phyloP scores from a whole-genome alignment of 2,113 vertebrate species.

The Pimephales promelas region DNA sequence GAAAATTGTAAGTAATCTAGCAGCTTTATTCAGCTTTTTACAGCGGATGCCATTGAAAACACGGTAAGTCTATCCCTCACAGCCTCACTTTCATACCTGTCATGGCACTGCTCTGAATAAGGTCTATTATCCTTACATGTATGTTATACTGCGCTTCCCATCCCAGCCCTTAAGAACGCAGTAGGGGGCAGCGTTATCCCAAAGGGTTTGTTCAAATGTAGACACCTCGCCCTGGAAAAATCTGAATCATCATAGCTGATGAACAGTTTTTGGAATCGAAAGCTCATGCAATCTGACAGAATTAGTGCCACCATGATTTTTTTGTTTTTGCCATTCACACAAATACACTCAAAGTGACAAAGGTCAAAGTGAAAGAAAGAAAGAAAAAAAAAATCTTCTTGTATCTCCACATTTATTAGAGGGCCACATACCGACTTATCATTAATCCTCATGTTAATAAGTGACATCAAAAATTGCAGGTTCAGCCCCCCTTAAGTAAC shows the following conservation, averaged over 20 bases:
- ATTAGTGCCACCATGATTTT: not conserved
- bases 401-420: not conserved
- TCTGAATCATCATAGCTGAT: not conserved
- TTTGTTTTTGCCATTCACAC: too few relatives aligned
- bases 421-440: too few relatives aligned
- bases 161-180: too few relatives aligned
- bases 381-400: too few relatives aligned
- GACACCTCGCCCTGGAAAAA: not conserved
- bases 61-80: too few relatives aligned
- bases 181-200: not conserved
- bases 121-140: too few relatives aligned
- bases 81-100: too few relatives aligned
- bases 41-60: too few relatives aligned
- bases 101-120: too few relatives aligned
- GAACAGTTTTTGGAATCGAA: not conserved
- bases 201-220: not conserved
- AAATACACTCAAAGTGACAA: not conserved
- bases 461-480: not conserved
- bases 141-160: too few relatives aligned
- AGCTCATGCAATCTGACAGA: not conserved
- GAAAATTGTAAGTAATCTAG: too few relatives aligned
- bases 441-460: not conserved
- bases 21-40: too few relatives aligned
- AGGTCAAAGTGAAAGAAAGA: not conserved
- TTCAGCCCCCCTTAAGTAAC: not conserved